Conservation (phyloP, 1,140 invertebrate species). For the Philaenus spumarius region DNA sequence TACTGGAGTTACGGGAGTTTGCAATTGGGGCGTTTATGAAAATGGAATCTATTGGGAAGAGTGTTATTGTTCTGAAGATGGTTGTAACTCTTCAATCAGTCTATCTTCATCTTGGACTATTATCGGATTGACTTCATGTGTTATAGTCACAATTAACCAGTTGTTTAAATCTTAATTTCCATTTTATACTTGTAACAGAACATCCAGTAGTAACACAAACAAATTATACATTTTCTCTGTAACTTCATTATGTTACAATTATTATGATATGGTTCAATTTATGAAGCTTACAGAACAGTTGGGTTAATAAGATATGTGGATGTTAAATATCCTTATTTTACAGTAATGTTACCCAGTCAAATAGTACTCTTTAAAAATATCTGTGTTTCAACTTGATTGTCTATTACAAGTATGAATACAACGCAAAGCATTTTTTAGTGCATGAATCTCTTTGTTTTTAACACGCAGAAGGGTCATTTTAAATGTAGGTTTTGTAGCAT, state of each 20-base stretch:
- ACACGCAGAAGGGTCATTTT: too few relatives aligned
- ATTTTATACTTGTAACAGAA: background rate
- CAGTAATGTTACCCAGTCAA: too few relatives aligned
- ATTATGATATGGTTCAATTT: too few relatives aligned
- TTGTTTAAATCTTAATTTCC: background rate
- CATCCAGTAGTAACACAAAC: background rate
- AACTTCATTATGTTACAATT: background rate
- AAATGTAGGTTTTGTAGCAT: too few relatives aligned
- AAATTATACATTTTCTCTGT: background rate
- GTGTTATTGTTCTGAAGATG: slow-evolving; percentile 85
- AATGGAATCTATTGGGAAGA: slow-evolving; percentile 94
- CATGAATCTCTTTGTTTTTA: too few relatives aligned
- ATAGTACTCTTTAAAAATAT: too few relatives aligned
- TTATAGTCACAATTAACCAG: background rate
- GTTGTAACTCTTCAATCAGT: slow-evolving; percentile 58
- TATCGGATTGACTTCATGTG: background rate
- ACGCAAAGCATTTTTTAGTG: too few relatives aligned
- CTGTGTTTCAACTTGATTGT: too few relatives aligned
- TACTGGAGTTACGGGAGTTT: slow-evolving; percentile 83
- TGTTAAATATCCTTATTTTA: too few relatives aligned
- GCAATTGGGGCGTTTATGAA: slow-evolving; percentile 88
- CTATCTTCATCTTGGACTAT: background rate
- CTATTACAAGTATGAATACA: too few relatives aligned
- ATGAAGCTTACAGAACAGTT: background rate
- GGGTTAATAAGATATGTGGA: too few relatives aligned